Evolutionary conservation across 1,140 invertebrate genomes (phyloP), one percentile per base, ranked within the genome.

Genomic region (Drosophila bipectinata): DNA sequence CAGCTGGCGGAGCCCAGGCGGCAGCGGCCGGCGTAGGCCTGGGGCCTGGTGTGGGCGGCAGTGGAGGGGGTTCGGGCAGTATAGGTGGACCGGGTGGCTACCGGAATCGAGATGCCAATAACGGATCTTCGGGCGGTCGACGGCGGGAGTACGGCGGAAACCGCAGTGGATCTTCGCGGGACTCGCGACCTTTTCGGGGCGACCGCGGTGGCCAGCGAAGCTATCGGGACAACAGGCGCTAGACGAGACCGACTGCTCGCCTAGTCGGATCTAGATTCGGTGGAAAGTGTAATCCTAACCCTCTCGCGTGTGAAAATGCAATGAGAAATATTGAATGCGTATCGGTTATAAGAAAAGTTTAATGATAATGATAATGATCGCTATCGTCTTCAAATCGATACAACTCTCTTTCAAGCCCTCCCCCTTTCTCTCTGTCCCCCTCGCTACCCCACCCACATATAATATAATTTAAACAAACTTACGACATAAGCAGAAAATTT

Each of bases 181-280:
- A 84, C 21, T 85, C 82, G 81, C 82, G 81, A 63, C 64, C 75
- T 26, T 85, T 81, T 69, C 77, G 84, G 41, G 85, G 90, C 32
- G 73, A 79, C 32, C 83, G 83, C 41, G 80, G 77, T 44, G 87
- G 89, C 53, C 88, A 91, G 48, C 81, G 90, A 32, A 90, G 61
- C 76, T 83, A 89, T 79, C 88, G 84, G 73, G 81, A 85, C 59
- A 72, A 48, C 78, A 77, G 81, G 57, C 81, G 82, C 72, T 87
- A 71, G 51, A 39, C 62, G 39, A 68, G 44, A 54, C 51, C 67
- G 68, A 53, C 14, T 10, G 26, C 34, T 37, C 30, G 34, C 21
- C 32, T 51, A 44, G 15, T 44, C 9, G 41, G 3, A 15, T 15
- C 54, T 62, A 64, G 72, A 77, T 63, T 73, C 77, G 76, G 45